Percentiles rank a stretch among this genome's conserved stretches.
phyloP scores from a whole-genome alignment of 2,888 invertebrate species.

The Amblyjoppa proteus region DNA sequence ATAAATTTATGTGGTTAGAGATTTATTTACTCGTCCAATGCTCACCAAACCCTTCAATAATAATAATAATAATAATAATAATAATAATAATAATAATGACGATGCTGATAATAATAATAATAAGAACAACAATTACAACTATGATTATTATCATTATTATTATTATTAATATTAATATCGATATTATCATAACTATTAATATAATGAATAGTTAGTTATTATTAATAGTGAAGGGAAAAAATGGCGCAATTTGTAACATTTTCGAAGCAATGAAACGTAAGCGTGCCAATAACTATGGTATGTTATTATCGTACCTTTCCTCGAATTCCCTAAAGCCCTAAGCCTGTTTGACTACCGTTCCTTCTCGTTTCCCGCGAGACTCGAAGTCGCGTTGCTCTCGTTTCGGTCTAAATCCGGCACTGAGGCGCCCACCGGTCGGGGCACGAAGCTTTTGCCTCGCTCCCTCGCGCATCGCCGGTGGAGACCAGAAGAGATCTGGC shows the following conservation, averaged over 20 bases:
- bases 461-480: conserved; percentile 64
- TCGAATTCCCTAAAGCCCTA: conserved; percentile 45
- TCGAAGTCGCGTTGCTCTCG: conserved; percentile 53
- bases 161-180: background rate
- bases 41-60: too few species aligned
- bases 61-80: too few species aligned
- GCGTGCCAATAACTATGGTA: conserved; percentile 4
- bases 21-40: background rate
- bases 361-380: conserved; percentile 46
- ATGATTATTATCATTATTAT: too few species aligned
- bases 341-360: conserved; percentile 33
- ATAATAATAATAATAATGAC: background rate
- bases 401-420: conserved; percentile 79
- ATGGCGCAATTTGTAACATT: background rate
- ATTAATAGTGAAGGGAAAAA: background rate
- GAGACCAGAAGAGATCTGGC: conserved; percentile 53
- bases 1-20: background rate
- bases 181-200: background rate
- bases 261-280: conserved; percentile 14
- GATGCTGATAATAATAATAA: too few species aligned
- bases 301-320: conserved; percentile 39
- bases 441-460: conserved; percentile 62
- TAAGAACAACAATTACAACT: too few species aligned
- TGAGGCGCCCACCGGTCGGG: conserved; percentile 74
- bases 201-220: background rate